Evolutionary conservation across 1,140 invertebrate species (phyloP).

Genomic region (Muscidifurax raptorellus): DNA sequence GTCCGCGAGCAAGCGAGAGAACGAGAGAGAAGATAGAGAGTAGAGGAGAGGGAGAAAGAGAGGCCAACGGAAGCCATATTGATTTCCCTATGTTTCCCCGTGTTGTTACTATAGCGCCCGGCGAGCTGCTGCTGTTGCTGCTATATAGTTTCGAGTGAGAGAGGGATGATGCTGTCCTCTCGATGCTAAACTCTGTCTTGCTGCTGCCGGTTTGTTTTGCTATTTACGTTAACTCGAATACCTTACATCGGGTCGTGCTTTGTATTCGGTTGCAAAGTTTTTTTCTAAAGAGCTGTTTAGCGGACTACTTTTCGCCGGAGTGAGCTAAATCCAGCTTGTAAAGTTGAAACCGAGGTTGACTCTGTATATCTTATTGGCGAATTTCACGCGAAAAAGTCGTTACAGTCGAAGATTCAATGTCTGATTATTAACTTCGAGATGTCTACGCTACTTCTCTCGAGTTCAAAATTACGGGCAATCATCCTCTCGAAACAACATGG

Average conservation of each 20-base stretch:
- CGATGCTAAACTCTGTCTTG: background rate
- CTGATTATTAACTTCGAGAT: no score
- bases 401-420: no score
- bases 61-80: conserved; percentile 74
- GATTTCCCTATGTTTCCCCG: conserved; percentile 77
- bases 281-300: background rate
- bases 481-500: background rate
- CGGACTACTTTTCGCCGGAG: no score
- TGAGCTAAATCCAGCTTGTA: no score
- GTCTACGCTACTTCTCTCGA: background rate
- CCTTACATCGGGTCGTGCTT: no score
- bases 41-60: conserved; percentile 45
- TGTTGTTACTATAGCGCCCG: conserved; percentile 75
- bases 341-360: no score
- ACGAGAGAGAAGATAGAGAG: conserved; percentile 48
- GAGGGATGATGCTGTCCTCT: background rate
- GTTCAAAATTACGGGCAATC: background rate
- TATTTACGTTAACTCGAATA: background rate
- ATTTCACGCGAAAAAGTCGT: no score
- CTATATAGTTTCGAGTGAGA: background rate
- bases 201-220: background rate
- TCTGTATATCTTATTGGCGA: no score
- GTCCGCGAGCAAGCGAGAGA: conserved; percentile 67
- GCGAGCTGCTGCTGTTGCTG: conserved; percentile 55
- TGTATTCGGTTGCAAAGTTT: background rate